A percentile compares a stretch with the other conserved stretches of the same genome.
Conservation (phyloP, 2,888 invertebrate genomes). For the Drosophila stalkeri region DNA sequence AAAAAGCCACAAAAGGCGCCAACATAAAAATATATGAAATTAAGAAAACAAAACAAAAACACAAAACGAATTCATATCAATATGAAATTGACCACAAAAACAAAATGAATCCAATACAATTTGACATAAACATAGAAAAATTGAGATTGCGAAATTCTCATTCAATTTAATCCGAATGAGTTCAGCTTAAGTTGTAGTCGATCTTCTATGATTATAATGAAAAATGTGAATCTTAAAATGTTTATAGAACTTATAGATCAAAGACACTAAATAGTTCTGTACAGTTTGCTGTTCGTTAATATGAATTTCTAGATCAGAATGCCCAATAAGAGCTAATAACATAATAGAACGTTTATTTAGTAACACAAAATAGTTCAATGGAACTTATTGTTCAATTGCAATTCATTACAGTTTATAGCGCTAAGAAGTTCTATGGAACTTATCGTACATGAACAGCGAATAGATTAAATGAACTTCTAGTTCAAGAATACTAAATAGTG, state of each 20-base stretch:
- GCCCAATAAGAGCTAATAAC: too few species aligned
- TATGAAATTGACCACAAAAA: conserved; percentile 31
- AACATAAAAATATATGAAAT: conserved; percentile 57
- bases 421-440: not conserved
- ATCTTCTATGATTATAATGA: too few species aligned
- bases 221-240: too few species aligned
- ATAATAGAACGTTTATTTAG: too few species aligned
- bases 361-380: too few species aligned
- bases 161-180: not conserved
- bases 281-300: too few species aligned
- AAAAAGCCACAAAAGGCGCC: conserved; percentile 62
- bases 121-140: not conserved
- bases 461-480: not conserved
- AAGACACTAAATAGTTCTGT: too few species aligned
- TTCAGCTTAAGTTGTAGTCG: too few species aligned
- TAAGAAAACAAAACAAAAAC: conserved; percentile 4
- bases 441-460: not conserved
- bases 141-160: not conserved
- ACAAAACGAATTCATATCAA: conserved; percentile 35
- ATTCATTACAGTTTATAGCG: not conserved
- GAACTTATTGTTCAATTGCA: not conserved
- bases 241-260: too few species aligned
- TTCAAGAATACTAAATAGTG: not conserved
- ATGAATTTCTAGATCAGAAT: too few species aligned
- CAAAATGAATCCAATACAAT: conserved; percentile 7